phyloP scores from a whole-genome alignment of 2,797 vertebrate genomes.

The Coendou prehensilis region DNA sequence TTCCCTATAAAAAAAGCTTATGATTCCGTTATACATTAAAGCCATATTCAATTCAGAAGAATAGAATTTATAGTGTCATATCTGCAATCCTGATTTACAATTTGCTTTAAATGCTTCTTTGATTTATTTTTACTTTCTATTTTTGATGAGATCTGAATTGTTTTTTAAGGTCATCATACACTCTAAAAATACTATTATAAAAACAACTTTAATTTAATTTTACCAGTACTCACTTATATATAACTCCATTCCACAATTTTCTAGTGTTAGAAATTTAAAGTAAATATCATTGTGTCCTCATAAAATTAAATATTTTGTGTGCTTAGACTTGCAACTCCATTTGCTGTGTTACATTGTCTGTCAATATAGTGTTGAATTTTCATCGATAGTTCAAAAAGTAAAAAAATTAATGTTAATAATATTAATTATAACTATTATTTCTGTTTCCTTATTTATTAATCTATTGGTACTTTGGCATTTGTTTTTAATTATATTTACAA shows the following conservation, averaged over 20 bases:
- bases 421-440: neutral
- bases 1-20: conserved; percentile 36
- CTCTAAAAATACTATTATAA: neutral
- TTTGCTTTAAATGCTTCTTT: conserved; percentile 9
- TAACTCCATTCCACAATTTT: neutral
- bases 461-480: neutral
- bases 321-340: neutral
- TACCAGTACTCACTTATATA: neutral
- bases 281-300: neutral
- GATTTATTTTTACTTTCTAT: neutral
- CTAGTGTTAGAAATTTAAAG: neutral
- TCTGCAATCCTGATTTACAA: neutral
- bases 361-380: neutral
- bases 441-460: neutral
- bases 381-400: neutral
- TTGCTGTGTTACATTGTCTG: neutral
- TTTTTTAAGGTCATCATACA: neutral
- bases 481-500: neutral
- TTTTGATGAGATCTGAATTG: neutral
- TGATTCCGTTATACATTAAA: conserved; percentile 16
- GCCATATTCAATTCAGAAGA: neutral
- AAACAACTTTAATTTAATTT: neutral
- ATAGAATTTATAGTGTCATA: neutral
- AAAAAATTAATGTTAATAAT: neutral
- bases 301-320: neutral